Conservation (phyloP, 2,797 vertebrate species). For the Sarcoramphus papa region DNA sequence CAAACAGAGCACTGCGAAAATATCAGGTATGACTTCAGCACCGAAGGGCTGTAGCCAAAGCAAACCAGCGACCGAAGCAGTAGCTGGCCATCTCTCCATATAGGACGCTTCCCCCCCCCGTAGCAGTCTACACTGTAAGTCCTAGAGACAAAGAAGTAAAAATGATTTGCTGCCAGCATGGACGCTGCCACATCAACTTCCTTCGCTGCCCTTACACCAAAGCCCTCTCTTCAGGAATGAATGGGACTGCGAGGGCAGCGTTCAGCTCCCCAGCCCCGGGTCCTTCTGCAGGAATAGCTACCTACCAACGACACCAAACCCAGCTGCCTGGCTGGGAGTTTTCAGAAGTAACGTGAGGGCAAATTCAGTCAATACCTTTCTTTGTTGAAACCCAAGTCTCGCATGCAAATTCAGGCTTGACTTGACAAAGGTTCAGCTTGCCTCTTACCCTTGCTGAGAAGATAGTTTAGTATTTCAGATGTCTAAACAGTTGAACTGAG, state of each 20-base stretch:
- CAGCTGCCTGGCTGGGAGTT: not conserved
- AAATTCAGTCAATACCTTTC: not conserved
- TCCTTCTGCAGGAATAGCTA: not conserved
- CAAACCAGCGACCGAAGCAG: not conserved
- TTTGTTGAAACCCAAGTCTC: not conserved
- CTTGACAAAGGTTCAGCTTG: not conserved
- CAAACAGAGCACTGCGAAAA: not conserved
- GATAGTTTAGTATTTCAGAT: not conserved
- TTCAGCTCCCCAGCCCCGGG: not conserved
- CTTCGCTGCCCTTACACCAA: not conserved
- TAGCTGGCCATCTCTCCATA: not conserved
- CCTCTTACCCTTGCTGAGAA: not conserved
- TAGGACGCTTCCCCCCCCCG: not conserved
- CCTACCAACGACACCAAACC: not conserved
- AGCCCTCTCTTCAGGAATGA: not conserved
- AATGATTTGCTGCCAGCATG: not conserved
- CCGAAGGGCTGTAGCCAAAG: not conserved
- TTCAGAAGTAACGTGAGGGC: rapidly evolving
- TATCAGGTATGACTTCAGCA: not conserved
- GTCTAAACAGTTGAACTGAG: not conserved
- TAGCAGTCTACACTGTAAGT: not conserved
- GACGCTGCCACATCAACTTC: not conserved
- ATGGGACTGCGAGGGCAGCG: not conserved
- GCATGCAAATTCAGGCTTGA: not conserved
- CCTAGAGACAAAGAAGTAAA: not conserved